Evolutionary conservation across 1,140 invertebrate genomes (phyloP).

Genomic region (Plutomurus gul): DNA sequence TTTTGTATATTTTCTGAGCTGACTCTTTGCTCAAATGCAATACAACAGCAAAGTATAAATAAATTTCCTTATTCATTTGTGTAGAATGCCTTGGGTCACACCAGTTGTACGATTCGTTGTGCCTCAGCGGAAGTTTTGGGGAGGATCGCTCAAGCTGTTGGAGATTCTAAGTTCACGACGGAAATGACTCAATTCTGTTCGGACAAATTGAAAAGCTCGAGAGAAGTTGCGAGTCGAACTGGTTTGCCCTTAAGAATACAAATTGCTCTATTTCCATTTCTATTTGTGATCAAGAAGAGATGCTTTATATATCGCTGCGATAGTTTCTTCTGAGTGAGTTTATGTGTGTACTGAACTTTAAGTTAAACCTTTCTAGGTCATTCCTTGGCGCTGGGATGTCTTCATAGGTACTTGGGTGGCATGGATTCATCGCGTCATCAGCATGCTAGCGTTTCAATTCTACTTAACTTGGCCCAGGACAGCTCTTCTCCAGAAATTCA

Average conservation of each 20-base stretch:
- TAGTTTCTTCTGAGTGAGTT: too few species aligned
- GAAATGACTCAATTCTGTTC: conserved; percentile 89
- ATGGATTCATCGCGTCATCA: conserved; percentile 91
- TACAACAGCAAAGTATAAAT: not conserved
- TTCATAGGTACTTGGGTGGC: conserved; percentile 87
- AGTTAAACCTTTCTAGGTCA: conserved; percentile 60
- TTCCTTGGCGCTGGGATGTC: conserved; percentile 87
- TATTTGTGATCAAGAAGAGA: too few species aligned
- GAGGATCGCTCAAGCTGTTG: conserved; percentile 83
- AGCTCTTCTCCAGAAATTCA: conserved; percentile 85
- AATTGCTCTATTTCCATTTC: not conserved
- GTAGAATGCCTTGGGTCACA: conserved; percentile 76
- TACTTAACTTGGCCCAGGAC: conserved; percentile 93
- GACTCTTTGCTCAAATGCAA: too few species aligned
- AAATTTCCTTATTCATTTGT: not conserved
- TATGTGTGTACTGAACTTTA: not conserved
- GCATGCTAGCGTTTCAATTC: conserved; percentile 89
- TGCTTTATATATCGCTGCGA: too few species aligned
- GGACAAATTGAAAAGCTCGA: conserved; percentile 81
- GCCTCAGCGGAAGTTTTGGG: conserved; percentile 86
- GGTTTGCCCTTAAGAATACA: conserved; percentile 60
- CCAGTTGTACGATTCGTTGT: conserved; percentile 84
- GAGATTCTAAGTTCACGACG: conserved; percentile 83
- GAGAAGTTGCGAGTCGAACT: conserved; percentile 85
- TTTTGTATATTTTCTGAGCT: conserved; percentile 11